Evolutionary conservation across 2,888 invertebrate species (phyloP).

Genomic region (Ophion obscuratus): DNA sequence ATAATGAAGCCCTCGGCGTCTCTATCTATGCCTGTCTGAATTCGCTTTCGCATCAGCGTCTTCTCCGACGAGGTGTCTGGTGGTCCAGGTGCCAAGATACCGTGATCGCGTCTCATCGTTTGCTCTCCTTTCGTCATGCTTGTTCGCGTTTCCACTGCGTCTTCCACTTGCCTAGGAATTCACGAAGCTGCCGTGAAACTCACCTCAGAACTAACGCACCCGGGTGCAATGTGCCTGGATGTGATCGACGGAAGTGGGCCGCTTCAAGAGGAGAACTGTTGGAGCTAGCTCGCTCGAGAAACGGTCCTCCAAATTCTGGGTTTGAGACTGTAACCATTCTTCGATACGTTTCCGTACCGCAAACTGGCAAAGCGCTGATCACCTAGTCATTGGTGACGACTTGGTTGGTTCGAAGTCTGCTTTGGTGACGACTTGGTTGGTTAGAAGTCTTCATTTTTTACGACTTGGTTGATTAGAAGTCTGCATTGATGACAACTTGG

Average conservation of each 20-base stretch:
- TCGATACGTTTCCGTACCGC: too few species aligned
- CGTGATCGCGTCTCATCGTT: constrained; percentile 36
- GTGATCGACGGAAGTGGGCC: neutral
- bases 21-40: constrained; percentile 76
- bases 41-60: constrained; percentile 66
- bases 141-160: constrained; percentile 47
- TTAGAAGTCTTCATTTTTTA: too few species aligned
- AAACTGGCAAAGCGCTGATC: too few species aligned
- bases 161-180: constrained; percentile 67
- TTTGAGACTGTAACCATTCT: neutral
- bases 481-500: too few species aligned
- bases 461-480: too few species aligned
- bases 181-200: constrained; percentile 65
- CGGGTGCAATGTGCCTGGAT: neutral
- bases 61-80: constrained; percentile 38
- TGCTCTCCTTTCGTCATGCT: constrained; percentile 30
- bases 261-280: neutral
- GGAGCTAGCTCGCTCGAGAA: too few species aligned
- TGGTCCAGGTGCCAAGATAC: constrained; percentile 13
- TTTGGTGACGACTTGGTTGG: too few species aligned
- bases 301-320: too few species aligned
- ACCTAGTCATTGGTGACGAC: too few species aligned
- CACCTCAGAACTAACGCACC: neutral
- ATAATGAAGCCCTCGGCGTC: constrained; percentile 81
- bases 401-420: too few species aligned